phyloP scores from a whole-genome alignment of 23 tunicate genomes.

The Trididemnum clinides region DNA sequence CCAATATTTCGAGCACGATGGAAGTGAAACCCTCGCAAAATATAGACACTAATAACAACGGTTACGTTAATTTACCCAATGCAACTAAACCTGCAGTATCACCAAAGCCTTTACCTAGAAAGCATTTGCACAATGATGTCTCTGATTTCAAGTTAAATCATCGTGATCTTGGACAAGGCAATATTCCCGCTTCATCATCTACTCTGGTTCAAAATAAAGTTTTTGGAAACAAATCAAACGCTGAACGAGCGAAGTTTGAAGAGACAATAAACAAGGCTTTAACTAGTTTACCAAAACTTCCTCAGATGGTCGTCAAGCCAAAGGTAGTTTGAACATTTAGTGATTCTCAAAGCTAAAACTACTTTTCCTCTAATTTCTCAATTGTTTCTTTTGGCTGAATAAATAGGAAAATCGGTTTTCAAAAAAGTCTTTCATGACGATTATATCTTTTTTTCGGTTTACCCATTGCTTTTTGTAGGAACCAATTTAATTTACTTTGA shows the following conservation, averaged over 20 bases:
- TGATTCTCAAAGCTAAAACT: no score
- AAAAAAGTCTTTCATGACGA: no score
- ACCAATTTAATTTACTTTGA: no score
- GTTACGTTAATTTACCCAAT: constrained; percentile 13
- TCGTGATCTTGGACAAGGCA: background rate
- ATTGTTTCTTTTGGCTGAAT: no score
- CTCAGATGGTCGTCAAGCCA: background rate
- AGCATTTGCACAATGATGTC: background rate
- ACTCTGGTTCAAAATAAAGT: constrained; percentile 35
- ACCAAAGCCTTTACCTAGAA: background rate
- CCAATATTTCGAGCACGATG: no score
- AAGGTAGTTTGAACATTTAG: constrained; percentile 21
- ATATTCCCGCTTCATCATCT: background rate
- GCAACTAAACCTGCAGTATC: background rate
- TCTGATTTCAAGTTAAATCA: background rate
- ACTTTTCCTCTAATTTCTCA: no score
- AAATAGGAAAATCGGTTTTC: no score
- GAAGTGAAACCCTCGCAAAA: background rate
- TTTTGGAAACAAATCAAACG: constrained; percentile 53
- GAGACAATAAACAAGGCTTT: constrained; percentile 87
- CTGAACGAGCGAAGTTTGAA: constrained; percentile 78
- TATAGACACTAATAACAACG: background rate
- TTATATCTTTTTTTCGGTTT: no score
- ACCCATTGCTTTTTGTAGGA: no score
- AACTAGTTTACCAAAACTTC: constrained; percentile 81